Base-by-base conservation (phyloP, 1,140 invertebrate genomes). In the Drosophila neocordata region DNA sequence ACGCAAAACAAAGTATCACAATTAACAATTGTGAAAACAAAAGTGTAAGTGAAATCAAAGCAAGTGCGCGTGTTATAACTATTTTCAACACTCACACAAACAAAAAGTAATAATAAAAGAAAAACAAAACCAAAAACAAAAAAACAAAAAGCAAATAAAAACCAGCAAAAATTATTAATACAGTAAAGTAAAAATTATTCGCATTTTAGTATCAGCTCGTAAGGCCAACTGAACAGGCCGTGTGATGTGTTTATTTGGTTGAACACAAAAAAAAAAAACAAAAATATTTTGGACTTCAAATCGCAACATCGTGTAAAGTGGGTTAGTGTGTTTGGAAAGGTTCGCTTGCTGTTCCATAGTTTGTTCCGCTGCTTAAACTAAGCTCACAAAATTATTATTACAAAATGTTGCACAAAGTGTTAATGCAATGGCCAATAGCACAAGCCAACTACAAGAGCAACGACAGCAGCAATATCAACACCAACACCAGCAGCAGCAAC, bases 11-110 rank as follows among this genome's bases (percentile, higher is more conserved):
- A 53, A 22, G 31, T 15, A 44, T 72, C 57, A 51, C 27, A 31
- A 31, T 3, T 31, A 52, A 37, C 41, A 52, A 63, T 59, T 66
- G 64, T 73, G 53, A 56, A 62, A 53, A 66, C 64, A 66, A 73
- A 73, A 76, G 59, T 59, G 75, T 76, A 58, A 68, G 64, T 79
- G 56, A 76, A 73, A 79, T 73, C 73, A 9, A 65, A 71, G 72
- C 63, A 73, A 48, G 22, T 57, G 22, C 68, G 65, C 56, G 63
- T 31, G 27, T 13, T 59, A 59, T 59, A 38, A 59, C 34, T 63
- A 51, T 63, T 51, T 44, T 13, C 22, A 41, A 63, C 31, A 61
- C 13, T 31, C 15, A 51, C 34, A 63, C 48, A 34, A 63, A 7
- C 58, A 61, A 55, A 18, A 34, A 53, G 59, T 37, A 44, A 61